These are phyloP conservation scores for Dinomys branickii DNA, from an alignment of 2,113 vertebrate species.

Conservation along the genomic window DNA sequence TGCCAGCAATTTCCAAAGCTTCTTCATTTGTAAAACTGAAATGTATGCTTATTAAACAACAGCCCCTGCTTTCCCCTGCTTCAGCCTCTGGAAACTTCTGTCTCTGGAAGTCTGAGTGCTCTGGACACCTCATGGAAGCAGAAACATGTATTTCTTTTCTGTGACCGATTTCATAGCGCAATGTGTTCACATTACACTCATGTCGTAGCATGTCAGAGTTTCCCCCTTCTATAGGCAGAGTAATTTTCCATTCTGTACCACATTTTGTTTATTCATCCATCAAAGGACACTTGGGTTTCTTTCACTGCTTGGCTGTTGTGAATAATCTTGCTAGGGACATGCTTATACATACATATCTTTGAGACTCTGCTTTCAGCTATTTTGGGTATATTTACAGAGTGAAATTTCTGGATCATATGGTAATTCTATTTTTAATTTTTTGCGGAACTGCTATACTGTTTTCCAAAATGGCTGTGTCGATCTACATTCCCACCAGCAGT, in stretches of 20 bases:
- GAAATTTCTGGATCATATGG: not conserved
- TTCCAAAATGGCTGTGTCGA: not conserved
- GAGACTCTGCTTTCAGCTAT: not conserved
- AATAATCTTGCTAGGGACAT: not conserved
- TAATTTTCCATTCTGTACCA: not conserved
- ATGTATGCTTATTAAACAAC: too few species aligned
- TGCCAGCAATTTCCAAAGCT: too few species aligned
- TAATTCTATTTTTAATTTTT: constrained; percentile 20
- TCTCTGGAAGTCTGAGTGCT: not conserved
- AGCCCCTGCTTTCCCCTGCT: not conserved
- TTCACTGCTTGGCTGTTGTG: not conserved
- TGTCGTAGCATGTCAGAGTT: not conserved
- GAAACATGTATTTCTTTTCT: not conserved
- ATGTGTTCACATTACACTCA: not conserved
- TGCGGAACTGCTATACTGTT: not conserved
- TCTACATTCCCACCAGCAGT: not conserved
- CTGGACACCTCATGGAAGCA: not conserved
- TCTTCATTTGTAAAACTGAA: too few species aligned
- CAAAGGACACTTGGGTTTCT: not conserved
- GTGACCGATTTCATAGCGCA: not conserved
- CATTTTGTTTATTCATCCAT: not conserved
- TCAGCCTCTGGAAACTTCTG: not conserved
- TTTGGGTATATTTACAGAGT: not conserved
- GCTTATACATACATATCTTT: not conserved
- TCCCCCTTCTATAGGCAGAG: not conserved